Percentiles rank a stretch among this genome's conserved stretches.
These are phyloP conservation scores for Ernsta delagoae DNA, from an alignment of 2,888 invertebrate species.

Conservation along the genomic window DNA sequence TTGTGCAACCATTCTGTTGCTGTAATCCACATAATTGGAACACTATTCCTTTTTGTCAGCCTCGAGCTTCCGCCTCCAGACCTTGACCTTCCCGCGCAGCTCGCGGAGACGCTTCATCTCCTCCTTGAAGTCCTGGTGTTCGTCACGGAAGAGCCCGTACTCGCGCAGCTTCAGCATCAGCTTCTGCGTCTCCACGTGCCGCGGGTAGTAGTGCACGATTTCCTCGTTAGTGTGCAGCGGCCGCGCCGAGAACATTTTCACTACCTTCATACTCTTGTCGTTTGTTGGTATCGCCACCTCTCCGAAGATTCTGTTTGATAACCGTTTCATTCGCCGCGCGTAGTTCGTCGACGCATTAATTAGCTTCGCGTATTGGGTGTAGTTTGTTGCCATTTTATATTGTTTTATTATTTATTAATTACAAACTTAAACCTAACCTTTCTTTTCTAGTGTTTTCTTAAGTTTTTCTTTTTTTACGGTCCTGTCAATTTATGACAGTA, in stretches of 20 bases:
- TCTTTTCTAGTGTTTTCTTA: no score
- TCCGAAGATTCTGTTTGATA: slow-evolving; percentile 95
- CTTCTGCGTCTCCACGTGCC: slow-evolving; percentile 90
- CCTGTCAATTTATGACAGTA: no score
- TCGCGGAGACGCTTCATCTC: slow-evolving; percentile 92
- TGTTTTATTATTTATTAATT: neutral
- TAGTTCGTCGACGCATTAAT: slow-evolving; percentile 90
- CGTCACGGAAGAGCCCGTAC: slow-evolving; percentile 93
- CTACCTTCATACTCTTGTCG: slow-evolving; percentile 90
- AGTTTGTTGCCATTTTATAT: slow-evolving; percentile 82
- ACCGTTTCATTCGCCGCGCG: slow-evolving; percentile 92
- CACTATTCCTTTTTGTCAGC: slow-evolving; percentile 60
- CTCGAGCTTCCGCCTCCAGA: slow-evolving; percentile 79
- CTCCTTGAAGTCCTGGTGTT: slow-evolving; percentile 95
- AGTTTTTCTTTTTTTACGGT: no score
- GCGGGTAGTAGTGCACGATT: slow-evolving; percentile 93
- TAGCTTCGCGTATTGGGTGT: slow-evolving; percentile 89
- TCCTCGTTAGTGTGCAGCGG: slow-evolving; percentile 90
- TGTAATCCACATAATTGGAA: neutral
- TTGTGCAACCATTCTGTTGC: neutral
- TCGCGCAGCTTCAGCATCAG: slow-evolving; percentile 90
- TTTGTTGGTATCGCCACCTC: slow-evolving; percentile 93
- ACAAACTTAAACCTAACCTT: neutral
- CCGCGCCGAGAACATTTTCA: slow-evolving; percentile 90
- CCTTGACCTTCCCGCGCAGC: slow-evolving; percentile 90